These are phyloP conservation scores for Danio kyathit DNA, from an alignment of 2,797 vertebrate species.

Conservation along the genomic window DNA sequence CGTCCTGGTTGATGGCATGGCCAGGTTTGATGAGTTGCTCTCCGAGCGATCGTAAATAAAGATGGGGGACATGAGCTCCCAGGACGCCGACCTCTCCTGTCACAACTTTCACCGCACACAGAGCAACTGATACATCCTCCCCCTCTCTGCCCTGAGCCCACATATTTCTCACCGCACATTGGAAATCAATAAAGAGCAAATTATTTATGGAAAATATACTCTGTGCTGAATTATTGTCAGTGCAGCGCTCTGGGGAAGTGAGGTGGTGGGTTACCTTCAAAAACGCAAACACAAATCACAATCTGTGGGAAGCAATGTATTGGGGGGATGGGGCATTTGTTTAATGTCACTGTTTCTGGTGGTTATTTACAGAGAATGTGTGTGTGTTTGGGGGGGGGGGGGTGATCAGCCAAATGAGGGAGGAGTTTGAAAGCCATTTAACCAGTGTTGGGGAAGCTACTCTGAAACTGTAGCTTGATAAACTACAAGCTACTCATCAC, in stretches of 20 bases:
- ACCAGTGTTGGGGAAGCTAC: neutral
- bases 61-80: slow-evolving; percentile 75
- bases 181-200: slow-evolving; percentile 84
- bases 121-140: slow-evolving; percentile 82
- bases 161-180: slow-evolving; percentile 81
- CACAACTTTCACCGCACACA: slow-evolving; percentile 83
- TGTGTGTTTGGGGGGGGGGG: neutral
- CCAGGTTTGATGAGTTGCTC: slow-evolving; percentile 66
- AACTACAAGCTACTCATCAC: no score
- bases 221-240: slow-evolving; percentile 82
- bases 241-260: slow-evolving; percentile 71
- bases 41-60: slow-evolving; percentile 73
- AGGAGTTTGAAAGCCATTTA: neutral
- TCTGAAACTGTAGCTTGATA: no score
- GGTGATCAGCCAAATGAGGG: neutral
- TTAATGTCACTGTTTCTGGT: slow-evolving; percentile 21
- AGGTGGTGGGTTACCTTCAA: slow-evolving; percentile 75
- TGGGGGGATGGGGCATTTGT: slow-evolving; percentile 40
- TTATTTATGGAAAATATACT: slow-evolving; percentile 88
- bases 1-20: slow-evolving; percentile 61
- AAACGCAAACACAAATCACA: slow-evolving; percentile 79
- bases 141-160: slow-evolving; percentile 78
- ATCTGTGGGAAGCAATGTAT: slow-evolving; percentile 8
- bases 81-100: slow-evolving; percentile 83
- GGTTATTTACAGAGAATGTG: slow-evolving; percentile 1